Evolutionary conservation across 1,140 invertebrate genomes (phyloP).

Genomic region (Leptonema lineaticorne): DNA sequence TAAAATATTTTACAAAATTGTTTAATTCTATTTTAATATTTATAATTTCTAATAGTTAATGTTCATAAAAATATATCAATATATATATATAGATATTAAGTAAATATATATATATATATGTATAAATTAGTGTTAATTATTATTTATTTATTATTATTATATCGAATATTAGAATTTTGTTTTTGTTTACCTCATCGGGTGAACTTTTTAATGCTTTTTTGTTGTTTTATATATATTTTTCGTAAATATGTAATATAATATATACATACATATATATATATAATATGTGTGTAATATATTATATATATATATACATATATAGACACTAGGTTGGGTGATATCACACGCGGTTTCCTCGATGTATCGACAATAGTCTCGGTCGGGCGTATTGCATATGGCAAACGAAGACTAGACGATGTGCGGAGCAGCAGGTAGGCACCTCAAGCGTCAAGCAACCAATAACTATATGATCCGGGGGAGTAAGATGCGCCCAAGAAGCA

Average conservation of each 20-base stretch:
- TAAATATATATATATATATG: slow-evolving; percentile 29
- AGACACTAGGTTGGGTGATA: slow-evolving; percentile 43
- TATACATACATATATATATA: not conserved
- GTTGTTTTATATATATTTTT: not conserved
- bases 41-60: slow-evolving; percentile 35
- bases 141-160: slow-evolving; percentile 33
- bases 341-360: slow-evolving; percentile 57
- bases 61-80: slow-evolving; percentile 42
- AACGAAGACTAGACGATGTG: slow-evolving; percentile 30
- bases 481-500: slow-evolving; percentile 10
- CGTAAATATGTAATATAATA: slow-evolving; percentile 17
- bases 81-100: no score
- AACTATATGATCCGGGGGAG: slow-evolving; percentile 19
- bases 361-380: slow-evolving; percentile 41
- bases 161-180: slow-evolving; percentile 41
- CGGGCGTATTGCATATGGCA: slow-evolving; percentile 46
- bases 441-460: slow-evolving; percentile 21
- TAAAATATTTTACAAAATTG: slow-evolving; percentile 28
- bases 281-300: slow-evolving; percentile 10
- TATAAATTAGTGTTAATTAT: slow-evolving; percentile 30
- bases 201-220: not conserved
- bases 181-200: slow-evolving; percentile 32
- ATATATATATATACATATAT: no score
- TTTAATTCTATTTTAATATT: slow-evolving; percentile 21
- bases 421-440: slow-evolving; percentile 7